Evolutionary conservation across 1,140 invertebrate species (phyloP), one percentile per base, ranked within the genome.

Genomic region (Heliconius melpomene): DNA sequence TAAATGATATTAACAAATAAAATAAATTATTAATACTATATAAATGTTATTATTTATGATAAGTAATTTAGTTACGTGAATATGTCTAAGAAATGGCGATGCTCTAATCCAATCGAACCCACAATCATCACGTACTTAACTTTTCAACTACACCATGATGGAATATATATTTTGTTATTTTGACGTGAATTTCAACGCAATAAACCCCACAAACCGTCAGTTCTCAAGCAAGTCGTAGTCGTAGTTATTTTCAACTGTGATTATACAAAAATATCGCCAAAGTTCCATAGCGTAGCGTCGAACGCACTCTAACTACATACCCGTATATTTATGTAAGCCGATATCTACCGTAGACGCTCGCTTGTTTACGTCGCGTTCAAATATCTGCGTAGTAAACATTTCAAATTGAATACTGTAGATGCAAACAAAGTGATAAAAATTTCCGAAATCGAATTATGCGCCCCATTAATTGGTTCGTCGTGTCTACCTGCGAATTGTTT

Each of bases 381-480:
- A 75, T 83, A 82, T 80, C 82, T 70, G 66, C 76, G 80, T 75
- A 74, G 80, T 78, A 82, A 83, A 84, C 79, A 84, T 82, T 85
- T 82, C 79, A 74, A 83, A 76, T 71, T 70, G 79, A 79, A 82
- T 84, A 80, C 72, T 72, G 82, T 76, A 80, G 80, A 79, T 86
- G 86, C 84, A 90, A 89, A 88, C 85, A 88, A 79, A 86, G 79
- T 80, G 82, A 85, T 88, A 86, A 87, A 87, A 87, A 85, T 86
- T 84, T 84, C 72, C 76, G 83, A 87, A 88, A 89, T 89, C 84
- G 79, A 87, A 89, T 88, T 84, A 87, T 72, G 85, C 85, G 86
- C 84, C 72, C 80, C 87, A 87, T 89, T 88, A 87, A 85, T 81
- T 87, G 82, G 83, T 85, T 83, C 83, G 84, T 83, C 80, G 81